Evolutionary conservation across 2,113 vertebrate genomes (phyloP).

Genomic region (Uria lomvia): DNA sequence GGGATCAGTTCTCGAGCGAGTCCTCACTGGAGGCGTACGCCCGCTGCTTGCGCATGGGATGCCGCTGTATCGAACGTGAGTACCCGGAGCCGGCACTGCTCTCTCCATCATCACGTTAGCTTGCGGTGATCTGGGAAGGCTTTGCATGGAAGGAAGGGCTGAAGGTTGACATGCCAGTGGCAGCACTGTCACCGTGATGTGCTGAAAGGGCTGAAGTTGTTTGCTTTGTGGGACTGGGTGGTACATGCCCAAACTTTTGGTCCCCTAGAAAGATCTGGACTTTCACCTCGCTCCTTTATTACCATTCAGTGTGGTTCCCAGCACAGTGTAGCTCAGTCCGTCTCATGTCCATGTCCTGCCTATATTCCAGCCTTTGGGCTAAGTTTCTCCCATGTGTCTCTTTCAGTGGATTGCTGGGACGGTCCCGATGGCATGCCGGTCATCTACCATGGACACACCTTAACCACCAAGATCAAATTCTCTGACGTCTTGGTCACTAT

Average conservation of each 20-base stretch:
- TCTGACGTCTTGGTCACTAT: constrained; percentile 91
- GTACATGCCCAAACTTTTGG: accelerated
- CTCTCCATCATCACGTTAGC: accelerated
- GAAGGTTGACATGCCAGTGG: accelerated
- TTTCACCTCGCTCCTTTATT: background rate
- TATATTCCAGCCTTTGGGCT: background rate
- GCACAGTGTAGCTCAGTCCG: background rate
- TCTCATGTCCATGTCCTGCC: background rate
- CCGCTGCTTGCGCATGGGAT: constrained; percentile 95
- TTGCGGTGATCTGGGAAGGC: background rate
- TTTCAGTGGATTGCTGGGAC: constrained; percentile 98
- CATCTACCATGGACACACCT: constrained; percentile 97
- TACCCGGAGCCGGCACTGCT: background rate
- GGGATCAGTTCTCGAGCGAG: constrained; percentile 98
- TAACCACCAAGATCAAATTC: constrained; percentile 99
- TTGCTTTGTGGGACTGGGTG: background rate
- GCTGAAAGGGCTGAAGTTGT: background rate
- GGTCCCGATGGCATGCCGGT: constrained; percentile 97
- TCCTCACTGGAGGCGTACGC: constrained; percentile 97
- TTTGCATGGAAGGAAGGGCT: background rate
- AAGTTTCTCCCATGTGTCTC: background rate
- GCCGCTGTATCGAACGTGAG: constrained; percentile 95
- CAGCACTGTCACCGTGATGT: accelerated
- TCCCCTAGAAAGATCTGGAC: background rate
- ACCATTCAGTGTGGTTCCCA: accelerated